Percentiles rank a stretch among this genome's conserved stretches.
These are phyloP conservation scores for Xestia rhomboidea DNA, from an alignment of 2,888 invertebrate genomes.

Conservation along the genomic window DNA sequence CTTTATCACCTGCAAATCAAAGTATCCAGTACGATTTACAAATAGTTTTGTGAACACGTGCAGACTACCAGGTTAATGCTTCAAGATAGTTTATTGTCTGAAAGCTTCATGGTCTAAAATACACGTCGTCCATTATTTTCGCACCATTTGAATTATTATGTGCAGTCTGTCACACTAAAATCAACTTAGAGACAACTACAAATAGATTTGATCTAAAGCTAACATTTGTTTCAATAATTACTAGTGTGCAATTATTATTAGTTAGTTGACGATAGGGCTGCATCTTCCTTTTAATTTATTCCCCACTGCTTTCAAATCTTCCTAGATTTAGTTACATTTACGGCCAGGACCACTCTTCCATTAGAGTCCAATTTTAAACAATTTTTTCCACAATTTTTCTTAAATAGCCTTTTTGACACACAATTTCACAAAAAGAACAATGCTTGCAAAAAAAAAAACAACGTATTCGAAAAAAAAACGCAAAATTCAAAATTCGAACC, in stretches of 20 bases:
- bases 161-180: slow-evolving; percentile 62
- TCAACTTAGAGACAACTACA: slow-evolving; percentile 37
- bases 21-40: slow-evolving; percentile 15
- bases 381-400: not conserved
- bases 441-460: not conserved
- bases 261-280: not conserved
- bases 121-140: slow-evolving; percentile 65
- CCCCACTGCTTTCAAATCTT: not conserved
- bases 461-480: slow-evolving; percentile 1
- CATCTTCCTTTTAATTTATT: not conserved
- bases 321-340: not conserved
- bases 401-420: not conserved
- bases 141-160: slow-evolving; percentile 66
- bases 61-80: slow-evolving; percentile 18
- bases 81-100: slow-evolving; percentile 50
- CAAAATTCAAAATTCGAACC: slow-evolving; percentile 52
- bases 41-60: slow-evolving; percentile 34
- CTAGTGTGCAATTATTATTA: slow-evolving; percentile 30
- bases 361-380: not conserved
- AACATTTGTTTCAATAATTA: slow-evolving; percentile 52
- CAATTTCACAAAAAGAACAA: not conserved
- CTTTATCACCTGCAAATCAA: slow-evolving; percentile 4
- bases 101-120: slow-evolving; percentile 66
- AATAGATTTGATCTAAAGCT: slow-evolving; percentile 57
- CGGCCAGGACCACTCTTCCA: not conserved